Evolutionary conservation across 2,888 invertebrate genomes (phyloP).

Genomic region (Tetropium fuscum): DNA sequence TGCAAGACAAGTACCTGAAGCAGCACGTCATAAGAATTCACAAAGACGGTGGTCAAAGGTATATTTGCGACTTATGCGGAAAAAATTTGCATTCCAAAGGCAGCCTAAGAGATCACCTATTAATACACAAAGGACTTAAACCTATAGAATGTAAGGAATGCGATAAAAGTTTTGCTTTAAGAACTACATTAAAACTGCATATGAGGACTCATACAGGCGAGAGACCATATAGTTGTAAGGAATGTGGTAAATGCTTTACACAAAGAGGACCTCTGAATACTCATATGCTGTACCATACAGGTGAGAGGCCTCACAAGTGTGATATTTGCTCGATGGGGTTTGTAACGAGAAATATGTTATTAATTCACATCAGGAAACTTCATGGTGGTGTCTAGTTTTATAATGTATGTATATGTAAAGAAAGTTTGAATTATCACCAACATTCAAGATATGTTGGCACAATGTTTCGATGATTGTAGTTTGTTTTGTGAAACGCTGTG

Average conservation of each 20-base stretch:
- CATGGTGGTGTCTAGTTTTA: constrained; percentile 31
- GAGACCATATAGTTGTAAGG: constrained; percentile 47
- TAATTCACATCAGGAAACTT: constrained; percentile 59
- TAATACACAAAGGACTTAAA: constrained; percentile 62
- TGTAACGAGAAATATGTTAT: constrained; percentile 45
- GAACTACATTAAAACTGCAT: constrained; percentile 64
- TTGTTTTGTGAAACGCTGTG: too few relatives aligned
- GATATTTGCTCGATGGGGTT: constrained; percentile 49
- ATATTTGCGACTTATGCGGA: constrained; percentile 67
- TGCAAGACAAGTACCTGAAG: constrained; percentile 42
- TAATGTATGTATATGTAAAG: not conserved
- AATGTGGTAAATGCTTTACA: constrained; percentile 58
- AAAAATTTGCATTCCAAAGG: constrained; percentile 65
- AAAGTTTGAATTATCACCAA: too few relatives aligned
- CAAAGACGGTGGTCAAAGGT: constrained; percentile 45
- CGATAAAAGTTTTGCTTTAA: constrained; percentile 69
- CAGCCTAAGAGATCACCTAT: constrained; percentile 53
- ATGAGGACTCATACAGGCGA: constrained; percentile 64
- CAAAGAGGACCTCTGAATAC: constrained; percentile 68
- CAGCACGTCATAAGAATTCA: constrained; percentile 43
- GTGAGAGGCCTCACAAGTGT: constrained; percentile 42
- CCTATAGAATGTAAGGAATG: constrained; percentile 69
- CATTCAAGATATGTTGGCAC: too few relatives aligned
- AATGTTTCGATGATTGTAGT: too few relatives aligned
- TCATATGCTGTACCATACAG: constrained; percentile 55